Evolutionary conservation across 2,888 invertebrate species (phyloP).

Genomic region (Cepaea hortensis): DNA sequence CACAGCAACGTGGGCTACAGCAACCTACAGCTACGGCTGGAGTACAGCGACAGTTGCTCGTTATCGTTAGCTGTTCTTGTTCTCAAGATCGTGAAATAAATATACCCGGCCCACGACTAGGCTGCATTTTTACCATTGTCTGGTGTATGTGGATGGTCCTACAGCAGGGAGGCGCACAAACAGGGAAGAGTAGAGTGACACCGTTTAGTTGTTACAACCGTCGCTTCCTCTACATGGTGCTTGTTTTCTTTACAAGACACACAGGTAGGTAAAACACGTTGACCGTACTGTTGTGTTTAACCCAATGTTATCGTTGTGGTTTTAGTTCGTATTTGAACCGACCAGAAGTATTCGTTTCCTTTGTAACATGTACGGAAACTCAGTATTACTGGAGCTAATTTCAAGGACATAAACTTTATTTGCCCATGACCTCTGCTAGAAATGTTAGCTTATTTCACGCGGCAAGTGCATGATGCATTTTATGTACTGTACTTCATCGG

Average conservation of each 20-base stretch:
- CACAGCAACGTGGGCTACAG: slow-evolving; percentile 25
- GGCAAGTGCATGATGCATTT: not conserved
- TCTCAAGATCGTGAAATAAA: not conserved
- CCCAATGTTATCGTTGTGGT: too few relatives aligned
- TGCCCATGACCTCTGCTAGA: not conserved
- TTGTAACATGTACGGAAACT: too few relatives aligned
- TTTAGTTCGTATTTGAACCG: too few relatives aligned
- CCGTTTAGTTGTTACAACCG: not conserved
- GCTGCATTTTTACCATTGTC: not conserved
- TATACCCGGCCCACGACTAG: not conserved
- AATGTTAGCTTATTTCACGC: slow-evolving; percentile 4
- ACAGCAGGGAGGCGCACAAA: not conserved
- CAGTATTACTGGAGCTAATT: not conserved
- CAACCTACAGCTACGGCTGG: not conserved
- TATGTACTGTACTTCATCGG: not conserved
- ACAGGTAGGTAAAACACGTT: too few relatives aligned
- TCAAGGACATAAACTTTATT: not conserved
- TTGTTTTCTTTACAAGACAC: not conserved
- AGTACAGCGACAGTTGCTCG: slow-evolving; percentile 8
- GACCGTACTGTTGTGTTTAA: too few relatives aligned
- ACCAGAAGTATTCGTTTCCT: too few relatives aligned
- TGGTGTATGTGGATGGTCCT: not conserved
- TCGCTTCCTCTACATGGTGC: not conserved
- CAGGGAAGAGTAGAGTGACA: not conserved
- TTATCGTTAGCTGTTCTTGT: slow-evolving; percentile 20